phyloP scores from a whole-genome alignment of 2,888 invertebrate species.

The Lasius fuliginosus region DNA sequence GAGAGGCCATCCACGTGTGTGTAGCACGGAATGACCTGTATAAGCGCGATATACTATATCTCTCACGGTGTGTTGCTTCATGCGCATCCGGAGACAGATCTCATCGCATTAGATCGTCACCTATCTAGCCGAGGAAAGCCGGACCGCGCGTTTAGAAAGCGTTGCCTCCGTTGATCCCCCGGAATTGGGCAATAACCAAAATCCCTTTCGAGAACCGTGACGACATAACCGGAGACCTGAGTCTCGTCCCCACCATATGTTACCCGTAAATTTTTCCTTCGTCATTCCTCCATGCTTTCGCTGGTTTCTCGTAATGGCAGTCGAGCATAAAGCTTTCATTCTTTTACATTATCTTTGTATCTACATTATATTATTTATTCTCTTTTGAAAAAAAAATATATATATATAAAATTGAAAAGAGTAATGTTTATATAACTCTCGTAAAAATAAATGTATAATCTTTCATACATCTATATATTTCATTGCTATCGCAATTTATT shows the following conservation, averaged over 20 bases:
- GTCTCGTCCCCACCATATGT: not conserved
- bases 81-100: slow-evolving; percentile 68
- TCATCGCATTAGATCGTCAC: slow-evolving; percentile 76
- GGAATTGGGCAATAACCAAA: slow-evolving; percentile 58
- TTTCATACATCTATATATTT: not conserved
- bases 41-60: slow-evolving; percentile 73
- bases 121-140: slow-evolving; percentile 69
- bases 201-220: slow-evolving; percentile 34
- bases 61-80: slow-evolving; percentile 72
- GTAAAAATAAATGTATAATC: not conserved
- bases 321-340: not conserved
- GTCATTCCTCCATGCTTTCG: not conserved
- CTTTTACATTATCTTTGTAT: not conserved
- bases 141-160: slow-evolving; percentile 68
- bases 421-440: not conserved
- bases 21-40: slow-evolving; percentile 63
- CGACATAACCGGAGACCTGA: slow-evolving; percentile 30
- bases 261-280: slow-evolving; percentile 1
- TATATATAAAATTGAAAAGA: not conserved
- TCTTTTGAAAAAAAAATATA: not conserved
- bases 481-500: not conserved
- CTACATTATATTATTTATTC: slow-evolving; percentile 1
- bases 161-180: not conserved
- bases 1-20: slow-evolving; percentile 36
- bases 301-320: not conserved